Evolutionary conservation across 2,797 vertebrate species (phyloP).

Genomic region (Echiichthys vipera): DNA sequence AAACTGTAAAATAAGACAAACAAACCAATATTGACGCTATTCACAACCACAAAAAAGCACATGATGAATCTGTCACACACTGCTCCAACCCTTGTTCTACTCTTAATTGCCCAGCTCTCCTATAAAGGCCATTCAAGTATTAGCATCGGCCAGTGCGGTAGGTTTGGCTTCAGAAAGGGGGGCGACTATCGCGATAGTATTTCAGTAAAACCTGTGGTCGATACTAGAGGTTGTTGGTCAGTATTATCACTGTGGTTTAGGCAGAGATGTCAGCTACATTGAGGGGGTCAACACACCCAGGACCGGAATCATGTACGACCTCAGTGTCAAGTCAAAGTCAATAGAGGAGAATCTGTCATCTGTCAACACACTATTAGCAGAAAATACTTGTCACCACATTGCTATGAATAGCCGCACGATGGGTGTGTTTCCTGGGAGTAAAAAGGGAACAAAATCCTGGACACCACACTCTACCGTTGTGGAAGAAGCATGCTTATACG

Average conservation of each 20-base stretch:
- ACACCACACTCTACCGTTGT: background rate
- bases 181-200: no score
- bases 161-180: background rate
- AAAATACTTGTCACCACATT: conserved; percentile 27
- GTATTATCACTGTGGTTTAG: background rate
- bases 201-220: no score
- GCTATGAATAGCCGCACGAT: conserved; percentile 18
- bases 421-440: conserved; percentile 34
- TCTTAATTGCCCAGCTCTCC: no score
- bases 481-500: background rate
- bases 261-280: background rate
- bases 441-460: conserved; percentile 20
- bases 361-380: background rate
- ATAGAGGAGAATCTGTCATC: background rate
- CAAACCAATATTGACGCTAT: no score
- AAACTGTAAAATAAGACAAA: no score
- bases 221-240: background rate
- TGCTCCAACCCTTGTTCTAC: no score
- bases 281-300: background rate
- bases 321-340: background rate
- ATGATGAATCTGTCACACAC: no score
- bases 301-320: background rate
- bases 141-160: background rate
- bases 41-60: no score
- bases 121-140: no score